Evolutionary conservation across 2,888 invertebrate genomes (phyloP).

Genomic region (Tetanocera ferruginea): DNA sequence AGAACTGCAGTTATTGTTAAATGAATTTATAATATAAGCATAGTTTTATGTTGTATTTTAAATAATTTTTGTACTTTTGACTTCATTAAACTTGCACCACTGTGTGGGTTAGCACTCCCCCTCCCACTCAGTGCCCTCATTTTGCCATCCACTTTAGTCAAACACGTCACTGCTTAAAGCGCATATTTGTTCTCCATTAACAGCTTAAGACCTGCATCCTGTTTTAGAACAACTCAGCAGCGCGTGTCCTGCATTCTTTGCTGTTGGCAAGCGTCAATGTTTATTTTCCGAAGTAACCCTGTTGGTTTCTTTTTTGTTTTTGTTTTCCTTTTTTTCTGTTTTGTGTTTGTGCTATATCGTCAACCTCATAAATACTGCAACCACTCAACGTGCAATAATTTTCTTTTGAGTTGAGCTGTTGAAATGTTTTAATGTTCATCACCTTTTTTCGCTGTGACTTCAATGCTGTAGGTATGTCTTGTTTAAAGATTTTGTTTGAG

Average conservation of each 20-base stretch:
- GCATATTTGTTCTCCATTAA: slow-evolving; percentile 59
- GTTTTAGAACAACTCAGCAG: not conserved
- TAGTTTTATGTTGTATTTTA: too few relatives aligned
- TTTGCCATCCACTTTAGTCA: not conserved
- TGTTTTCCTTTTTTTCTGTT: not conserved
- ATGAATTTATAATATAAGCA: too few relatives aligned
- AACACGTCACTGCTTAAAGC: slow-evolving; percentile 1
- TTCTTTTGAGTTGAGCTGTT: slow-evolving; percentile 64
- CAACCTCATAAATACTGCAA: slow-evolving; percentile 35
- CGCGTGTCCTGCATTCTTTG: not conserved
- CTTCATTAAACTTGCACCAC: too few relatives aligned
- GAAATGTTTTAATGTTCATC: slow-evolving; percentile 67
- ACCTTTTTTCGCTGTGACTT: slow-evolving; percentile 54
- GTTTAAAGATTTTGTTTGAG: too few relatives aligned
- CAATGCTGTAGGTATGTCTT: not conserved
- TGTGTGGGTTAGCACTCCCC: not conserved
- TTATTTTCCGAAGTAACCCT: not conserved
- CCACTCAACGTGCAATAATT: slow-evolving; percentile 54
- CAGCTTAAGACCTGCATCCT: slow-evolving; percentile 52
- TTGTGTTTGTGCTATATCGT: slow-evolving; percentile 7
- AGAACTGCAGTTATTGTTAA: too few relatives aligned
- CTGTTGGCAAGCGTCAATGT: not conserved
- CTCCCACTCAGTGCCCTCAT: not conserved
- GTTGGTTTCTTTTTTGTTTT: not conserved
- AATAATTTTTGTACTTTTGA: too few relatives aligned